Base-by-base conservation (phyloP, 2,888 invertebrate genomes). In the Uropetala carovei region DNA sequence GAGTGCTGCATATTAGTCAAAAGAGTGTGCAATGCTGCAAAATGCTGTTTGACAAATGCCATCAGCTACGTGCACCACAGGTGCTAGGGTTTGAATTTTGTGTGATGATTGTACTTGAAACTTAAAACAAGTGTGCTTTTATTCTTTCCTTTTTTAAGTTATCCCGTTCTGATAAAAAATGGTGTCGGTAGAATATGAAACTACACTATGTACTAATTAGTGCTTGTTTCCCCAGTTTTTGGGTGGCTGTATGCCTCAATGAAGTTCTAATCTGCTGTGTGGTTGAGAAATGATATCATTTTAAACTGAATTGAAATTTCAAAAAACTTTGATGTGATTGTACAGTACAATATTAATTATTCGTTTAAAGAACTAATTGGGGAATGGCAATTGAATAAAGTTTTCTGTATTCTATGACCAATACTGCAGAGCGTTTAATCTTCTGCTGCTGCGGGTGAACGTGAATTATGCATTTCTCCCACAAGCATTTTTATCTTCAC, bases 121-220 rank as follows among this genome's bases (percentile, higher is more conserved):
- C 89, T 68, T 68, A 59, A 56, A 89, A 68, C 30, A 64, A 64
- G 64, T 89, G 86, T 60, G 68, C 64, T 89, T 89, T 68, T 64
- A 64, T 43, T 64, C 64, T 43, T 18, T 64, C 64, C 57, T 64
- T 64, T 86, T 86, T 89, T 89, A 68, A 89, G 89, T 89, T 89
- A 89, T 64, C 43, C 64, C 89, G n/a, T 89, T 64, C 89, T 68
- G 89, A n/a, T 89, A 89, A 89, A 27, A 89, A 89, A 89, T 89
- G 89, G 68, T 89, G 60, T 64, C 30, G 89, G 89, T 89, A 89
- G 89, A n/a, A 30, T 43, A 89, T 89, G 64, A 83, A 83, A 57
- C 56, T 83, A 83, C 83, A 83, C 83, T 83, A 9, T 43, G 83
- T 83, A n/a, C 83, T 83, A 83, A 82, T 18, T 83, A 83, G 83